Conservation (phyloP, 2,888 invertebrate species). For the Anticlea derivata region DNA sequence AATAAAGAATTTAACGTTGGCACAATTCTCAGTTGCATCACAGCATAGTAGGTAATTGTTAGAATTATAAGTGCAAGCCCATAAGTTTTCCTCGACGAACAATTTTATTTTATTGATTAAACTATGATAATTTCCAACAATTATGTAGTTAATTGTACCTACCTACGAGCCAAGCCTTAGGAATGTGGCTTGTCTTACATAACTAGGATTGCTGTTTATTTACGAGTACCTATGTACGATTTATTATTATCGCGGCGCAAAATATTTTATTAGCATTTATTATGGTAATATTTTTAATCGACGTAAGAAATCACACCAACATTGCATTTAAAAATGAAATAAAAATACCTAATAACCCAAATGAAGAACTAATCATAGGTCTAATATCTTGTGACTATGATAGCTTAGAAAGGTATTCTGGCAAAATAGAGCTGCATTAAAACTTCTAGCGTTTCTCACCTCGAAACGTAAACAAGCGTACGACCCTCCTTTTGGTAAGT, state of each 20-base stretch:
- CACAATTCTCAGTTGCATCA: too few relatives aligned
- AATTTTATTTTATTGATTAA: slow-evolving; percentile 8
- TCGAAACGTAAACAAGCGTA: too few relatives aligned
- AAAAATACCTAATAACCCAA: slow-evolving; percentile 12
- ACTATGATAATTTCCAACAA: slow-evolving; percentile 14
- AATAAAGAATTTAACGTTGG: too few relatives aligned
- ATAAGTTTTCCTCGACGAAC: neutral
- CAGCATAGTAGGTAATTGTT: too few relatives aligned
- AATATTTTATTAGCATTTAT: slow-evolving; percentile 18
- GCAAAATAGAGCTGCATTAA: too few relatives aligned
- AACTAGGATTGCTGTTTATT: slow-evolving; percentile 19
- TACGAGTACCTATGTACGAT: slow-evolving; percentile 10
- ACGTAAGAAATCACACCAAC: slow-evolving; percentile 19
- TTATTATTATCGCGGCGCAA: slow-evolving; percentile 15
- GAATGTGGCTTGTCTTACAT: slow-evolving; percentile 33
- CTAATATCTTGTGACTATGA: too few relatives aligned
- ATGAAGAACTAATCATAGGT: neutral
- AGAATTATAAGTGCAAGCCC: neutral
- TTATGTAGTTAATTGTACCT: slow-evolving; percentile 28
- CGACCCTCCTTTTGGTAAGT: too few relatives aligned
- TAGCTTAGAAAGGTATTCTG: too few relatives aligned
- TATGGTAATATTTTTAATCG: slow-evolving; percentile 21
- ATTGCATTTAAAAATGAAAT: slow-evolving; percentile 9
- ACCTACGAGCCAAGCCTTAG: slow-evolving; percentile 17
- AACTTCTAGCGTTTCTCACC: too few relatives aligned